These are phyloP conservation scores for Drosophila tropicalis DNA, from an alignment of 1,140 invertebrate species.

Conservation along the genomic window DNA sequence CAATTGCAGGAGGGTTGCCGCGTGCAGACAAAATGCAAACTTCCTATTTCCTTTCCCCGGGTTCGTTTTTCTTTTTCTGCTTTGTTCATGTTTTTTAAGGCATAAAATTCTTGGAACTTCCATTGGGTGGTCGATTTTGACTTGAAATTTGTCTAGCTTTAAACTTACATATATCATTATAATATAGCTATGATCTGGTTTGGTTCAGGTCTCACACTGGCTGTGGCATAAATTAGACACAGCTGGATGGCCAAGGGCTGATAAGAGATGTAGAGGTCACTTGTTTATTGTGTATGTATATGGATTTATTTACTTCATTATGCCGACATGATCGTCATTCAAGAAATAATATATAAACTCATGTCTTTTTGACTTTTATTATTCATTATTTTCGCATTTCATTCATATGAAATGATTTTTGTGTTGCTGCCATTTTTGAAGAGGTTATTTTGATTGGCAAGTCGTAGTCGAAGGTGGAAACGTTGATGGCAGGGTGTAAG, in stretches of 20 bases:
- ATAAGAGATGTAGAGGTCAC: slow-evolving; percentile 26
- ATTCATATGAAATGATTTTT: slow-evolving; percentile 64
- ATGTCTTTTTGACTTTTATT: slow-evolving; percentile 79
- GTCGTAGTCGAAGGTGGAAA: background rate
- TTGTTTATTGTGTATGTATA: slow-evolving; percentile 12
- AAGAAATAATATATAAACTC: slow-evolving; percentile 65
- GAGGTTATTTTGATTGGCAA: slow-evolving; percentile 8
- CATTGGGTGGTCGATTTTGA: slow-evolving; percentile 66
- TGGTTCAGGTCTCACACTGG: slow-evolving; percentile 40
- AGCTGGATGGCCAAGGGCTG: slow-evolving; percentile 40
- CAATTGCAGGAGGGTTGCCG: slow-evolving; percentile 56
- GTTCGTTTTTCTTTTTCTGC: slow-evolving; percentile 11
- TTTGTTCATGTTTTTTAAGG: slow-evolving; percentile 26
- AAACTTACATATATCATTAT: slow-evolving; percentile 66
- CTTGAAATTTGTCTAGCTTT: slow-evolving; percentile 71
- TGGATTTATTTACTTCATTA: slow-evolving; percentile 24
- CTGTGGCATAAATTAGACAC: slow-evolving; percentile 71
- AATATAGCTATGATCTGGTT: slow-evolving; percentile 72
- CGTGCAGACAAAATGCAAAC: slow-evolving; percentile 71
- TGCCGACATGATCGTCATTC: slow-evolving; percentile 31
- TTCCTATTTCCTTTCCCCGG: slow-evolving; percentile 42
- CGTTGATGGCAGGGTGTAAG: background rate
- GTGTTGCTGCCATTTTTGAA: slow-evolving; percentile 17
- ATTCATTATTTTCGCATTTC: slow-evolving; percentile 79
- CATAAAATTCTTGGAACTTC: slow-evolving; percentile 24